Base-by-base conservation (phyloP, 92 coral and sea anemone genomes). In the Paragorgia papillata region DNA sequence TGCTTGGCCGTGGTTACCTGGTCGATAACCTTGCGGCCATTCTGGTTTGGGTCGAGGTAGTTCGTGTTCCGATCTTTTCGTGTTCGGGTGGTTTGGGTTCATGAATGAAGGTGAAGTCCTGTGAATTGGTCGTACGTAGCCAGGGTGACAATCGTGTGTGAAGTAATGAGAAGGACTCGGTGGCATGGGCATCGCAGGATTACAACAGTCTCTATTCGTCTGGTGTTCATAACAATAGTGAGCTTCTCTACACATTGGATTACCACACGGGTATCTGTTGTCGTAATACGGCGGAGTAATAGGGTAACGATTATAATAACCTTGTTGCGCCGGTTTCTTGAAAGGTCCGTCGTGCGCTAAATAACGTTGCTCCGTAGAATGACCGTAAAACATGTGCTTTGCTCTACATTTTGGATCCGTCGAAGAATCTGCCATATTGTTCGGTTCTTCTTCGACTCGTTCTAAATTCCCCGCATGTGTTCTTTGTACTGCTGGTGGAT, bases 11-110 rank as follows among this genome's bases (percentile, higher is more conserved):
- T 88, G 62, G 83, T 81, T 82, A 9, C 90, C 87, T 50, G 78
- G 51, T 31, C 78, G 78, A 54, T 89, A 65, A 59, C 86, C 58
- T 50, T 79, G 39, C 13, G 99, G 97, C 99, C 99, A 95, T 83
- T 95, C 99, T 6, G 99, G 85, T 81, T 89, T 95, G 41, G 99
- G 99, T 44, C 99, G 90, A 12, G 92, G 92, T 61, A 95, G 85
- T 50, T 90, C 96, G n/a, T 74, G 56, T 54, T 86, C 91, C 9
- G 64, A n/a, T 53, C 78, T 31, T 49, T 26, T 71, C 51, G 54
- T 71, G 64, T 28, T 56, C 7, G 29, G 2, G 18, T 71, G 63
- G 58, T 71, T 71, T 5, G 78, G 78, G 60, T 71, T 71, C 64
- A 71, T 55, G 33, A 71, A 71, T 20, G 54, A 51, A 30, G 78